phyloP scores from a whole-genome alignment of 35 echinoderm and acorn worm genomes.

The Anneissia japonica region DNA sequence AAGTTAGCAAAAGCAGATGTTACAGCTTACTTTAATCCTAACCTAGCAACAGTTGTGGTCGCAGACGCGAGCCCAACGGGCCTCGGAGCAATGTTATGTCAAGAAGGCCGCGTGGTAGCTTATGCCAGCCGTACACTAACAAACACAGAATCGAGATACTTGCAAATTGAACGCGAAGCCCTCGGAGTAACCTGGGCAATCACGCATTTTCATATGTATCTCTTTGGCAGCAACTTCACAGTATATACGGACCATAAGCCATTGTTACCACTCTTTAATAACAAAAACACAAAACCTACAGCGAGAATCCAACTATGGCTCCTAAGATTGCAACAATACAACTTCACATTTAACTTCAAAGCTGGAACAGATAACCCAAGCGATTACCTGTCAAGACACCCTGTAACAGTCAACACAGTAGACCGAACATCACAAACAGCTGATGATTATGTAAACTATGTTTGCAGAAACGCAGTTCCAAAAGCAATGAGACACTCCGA shows the following conservation, averaged over 20 bases:
- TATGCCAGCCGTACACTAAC: slow-evolving; percentile 51
- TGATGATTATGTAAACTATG: slow-evolving; percentile 11
- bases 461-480: slow-evolving; percentile 20
- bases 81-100: slow-evolving; percentile 45
- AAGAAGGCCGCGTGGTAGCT: not conserved
- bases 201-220: slow-evolving; percentile 34
- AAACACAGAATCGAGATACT: slow-evolving; percentile 32
- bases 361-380: too few relatives aligned
- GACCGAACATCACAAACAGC: too few relatives aligned
- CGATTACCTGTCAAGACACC: too few relatives aligned
- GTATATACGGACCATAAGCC: slow-evolving; percentile 57
- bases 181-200: slow-evolving; percentile 35
- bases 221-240: slow-evolving; percentile 36
- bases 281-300: slow-evolving; percentile 35
- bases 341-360: too few relatives aligned
- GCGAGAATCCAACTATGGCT: slow-evolving; percentile 48
- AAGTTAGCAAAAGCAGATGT: slow-evolving; percentile 27
- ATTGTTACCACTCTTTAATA: slow-evolving; percentile 42
- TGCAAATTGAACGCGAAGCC: slow-evolving; percentile 45
- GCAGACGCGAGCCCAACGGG: slow-evolving; percentile 67
- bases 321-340: slow-evolving; percentile 42
- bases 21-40: slow-evolving; percentile 53
- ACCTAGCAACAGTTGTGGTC: slow-evolving; percentile 19
- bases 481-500: slow-evolving; percentile 10
- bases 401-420: too few relatives aligned